A percentile compares a stretch with the other conserved stretches of the same genome.
phyloP scores from a whole-genome alignment of 2,888 invertebrate genomes.

The Morpho deidamia region DNA sequence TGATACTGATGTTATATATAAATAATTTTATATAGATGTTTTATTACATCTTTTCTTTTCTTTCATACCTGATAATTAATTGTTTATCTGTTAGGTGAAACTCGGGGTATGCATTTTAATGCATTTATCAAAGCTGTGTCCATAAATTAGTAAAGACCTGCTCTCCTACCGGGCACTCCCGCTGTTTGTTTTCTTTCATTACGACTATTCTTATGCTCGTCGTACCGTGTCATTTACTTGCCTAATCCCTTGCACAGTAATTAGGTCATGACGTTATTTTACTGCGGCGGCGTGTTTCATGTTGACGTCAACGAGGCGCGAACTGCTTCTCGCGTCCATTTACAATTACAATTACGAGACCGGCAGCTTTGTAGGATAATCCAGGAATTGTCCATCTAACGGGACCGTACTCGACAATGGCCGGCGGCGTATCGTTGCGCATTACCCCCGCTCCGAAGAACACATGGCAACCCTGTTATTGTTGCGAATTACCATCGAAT shows the following conservation, averaged over 20 bases:
- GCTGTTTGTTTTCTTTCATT: conserved; percentile 63
- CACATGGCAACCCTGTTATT: conserved; percentile 50
- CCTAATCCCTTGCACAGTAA: conserved; percentile 61
- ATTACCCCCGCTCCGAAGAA: conserved; percentile 57
- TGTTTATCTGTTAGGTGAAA: neutral
- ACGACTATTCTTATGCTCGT: conserved; percentile 43
- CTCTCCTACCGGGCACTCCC: conserved; percentile 38
- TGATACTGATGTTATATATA: no score
- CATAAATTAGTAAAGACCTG: conserved; percentile 15
- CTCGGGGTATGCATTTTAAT: conserved; percentile 5
- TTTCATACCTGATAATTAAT: neutral
- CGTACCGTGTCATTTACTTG: conserved; percentile 53
- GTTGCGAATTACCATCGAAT: conserved; percentile 71
- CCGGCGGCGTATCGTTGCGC: conserved; percentile 67
- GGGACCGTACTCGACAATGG: conserved; percentile 56
- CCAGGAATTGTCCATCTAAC: conserved; percentile 64
- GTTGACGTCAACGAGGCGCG: conserved; percentile 70
- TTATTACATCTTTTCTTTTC: no score
- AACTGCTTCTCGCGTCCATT: conserved; percentile 62
- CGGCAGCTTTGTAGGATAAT: conserved; percentile 70
- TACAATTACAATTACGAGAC: conserved; percentile 36
- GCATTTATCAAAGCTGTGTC: conserved; percentile 34
- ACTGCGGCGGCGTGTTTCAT: conserved; percentile 44
- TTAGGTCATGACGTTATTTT: conserved; percentile 58
- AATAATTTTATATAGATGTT: no score